Conservation (phyloP, 1,140 invertebrate species). For the Sarcophaga peregrina region DNA sequence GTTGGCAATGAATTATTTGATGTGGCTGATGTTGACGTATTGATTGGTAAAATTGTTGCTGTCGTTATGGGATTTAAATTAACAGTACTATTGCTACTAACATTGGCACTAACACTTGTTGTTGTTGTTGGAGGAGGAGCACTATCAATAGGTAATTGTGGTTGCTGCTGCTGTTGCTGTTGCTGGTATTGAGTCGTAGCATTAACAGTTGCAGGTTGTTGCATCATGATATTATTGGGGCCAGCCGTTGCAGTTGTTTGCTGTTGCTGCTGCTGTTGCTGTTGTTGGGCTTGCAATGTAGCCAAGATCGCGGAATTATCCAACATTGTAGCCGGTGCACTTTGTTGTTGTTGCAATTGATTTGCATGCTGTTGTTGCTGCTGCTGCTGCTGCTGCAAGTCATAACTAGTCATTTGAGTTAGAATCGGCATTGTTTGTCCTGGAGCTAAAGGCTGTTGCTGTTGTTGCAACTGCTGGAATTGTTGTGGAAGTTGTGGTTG, state of each 20-base stretch:
- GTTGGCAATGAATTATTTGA: constrained; percentile 35
- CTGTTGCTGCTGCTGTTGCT: constrained; percentile 43
- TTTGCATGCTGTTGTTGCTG: constrained; percentile 45
- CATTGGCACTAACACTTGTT: constrained; percentile 63
- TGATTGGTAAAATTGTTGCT: constrained; percentile 47
- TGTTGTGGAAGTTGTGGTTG: constrained; percentile 39
- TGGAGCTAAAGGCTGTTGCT: constrained; percentile 47
- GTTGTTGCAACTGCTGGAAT: constrained; percentile 38
- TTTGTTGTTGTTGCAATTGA: constrained; percentile 49
- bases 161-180: constrained; percentile 48
- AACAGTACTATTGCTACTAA: constrained; percentile 46
- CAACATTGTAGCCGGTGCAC: constrained; percentile 60
- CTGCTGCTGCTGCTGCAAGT: constrained; percentile 45
- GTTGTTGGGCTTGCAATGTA: constrained; percentile 49
- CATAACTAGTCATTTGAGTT: constrained; percentile 58
- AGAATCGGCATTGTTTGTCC: constrained; percentile 62
- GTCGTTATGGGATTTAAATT: constrained; percentile 41
- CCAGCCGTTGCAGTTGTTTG: constrained; percentile 22
- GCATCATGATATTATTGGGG: constrained; percentile 10
- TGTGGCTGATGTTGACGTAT: constrained; percentile 7
- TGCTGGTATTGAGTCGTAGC: constrained; percentile 43
- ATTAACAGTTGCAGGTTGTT: constrained; percentile 18
- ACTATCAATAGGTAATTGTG: constrained; percentile 44
- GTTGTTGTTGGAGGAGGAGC: constrained; percentile 49
- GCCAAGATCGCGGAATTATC: constrained; percentile 55